Percentiles rank a stretch among this genome's conserved stretches.
Conservation (phyloP, 2,888 invertebrate species). For the Fabriciana adippe region DNA sequence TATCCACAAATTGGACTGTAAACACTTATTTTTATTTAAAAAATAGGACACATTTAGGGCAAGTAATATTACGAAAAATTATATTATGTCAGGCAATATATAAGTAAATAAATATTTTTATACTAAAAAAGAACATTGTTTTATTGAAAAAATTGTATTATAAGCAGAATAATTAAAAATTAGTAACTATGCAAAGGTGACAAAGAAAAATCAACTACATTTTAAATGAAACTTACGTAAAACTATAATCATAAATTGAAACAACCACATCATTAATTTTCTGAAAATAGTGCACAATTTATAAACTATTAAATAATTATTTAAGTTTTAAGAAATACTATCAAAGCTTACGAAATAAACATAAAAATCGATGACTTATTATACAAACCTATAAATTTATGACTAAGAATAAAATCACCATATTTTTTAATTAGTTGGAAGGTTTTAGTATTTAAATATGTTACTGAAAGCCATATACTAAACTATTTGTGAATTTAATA, state of each 20-base stretch:
- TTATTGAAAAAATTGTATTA: too few relatives aligned
- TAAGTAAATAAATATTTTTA: too few relatives aligned
- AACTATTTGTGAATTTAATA: conserved; percentile 22
- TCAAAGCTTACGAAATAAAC: conserved; percentile 25
- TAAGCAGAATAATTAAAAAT: background rate
- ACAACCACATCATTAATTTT: background rate
- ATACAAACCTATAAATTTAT: conserved; percentile 57
- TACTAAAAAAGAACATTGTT: too few relatives aligned
- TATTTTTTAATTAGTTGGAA: conserved; percentile 35
- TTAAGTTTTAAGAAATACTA: background rate
- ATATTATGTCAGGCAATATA: too few relatives aligned
- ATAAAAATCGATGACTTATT: conserved; percentile 52
- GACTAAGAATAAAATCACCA: conserved; percentile 54
- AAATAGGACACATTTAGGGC: too few relatives aligned
- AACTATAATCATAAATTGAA: conserved; percentile 11
- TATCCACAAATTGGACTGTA: too few relatives aligned
- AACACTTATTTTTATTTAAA: too few relatives aligned
- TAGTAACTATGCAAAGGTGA: background rate
- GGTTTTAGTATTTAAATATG: conserved; percentile 14
- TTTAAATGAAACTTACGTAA: conserved; percentile 30
- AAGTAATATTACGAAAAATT: too few relatives aligned
- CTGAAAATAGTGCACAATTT: background rate
- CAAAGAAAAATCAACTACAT: conserved; percentile 1
- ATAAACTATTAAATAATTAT: conserved; percentile 2
- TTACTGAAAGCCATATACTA: conserved; percentile 22